Percentiles rank a stretch among this genome's conserved stretches.
These are phyloP conservation scores for Coelinius sp. DNA, from an alignment of 2,888 invertebrate genomes.

Conservation along the genomic window DNA sequence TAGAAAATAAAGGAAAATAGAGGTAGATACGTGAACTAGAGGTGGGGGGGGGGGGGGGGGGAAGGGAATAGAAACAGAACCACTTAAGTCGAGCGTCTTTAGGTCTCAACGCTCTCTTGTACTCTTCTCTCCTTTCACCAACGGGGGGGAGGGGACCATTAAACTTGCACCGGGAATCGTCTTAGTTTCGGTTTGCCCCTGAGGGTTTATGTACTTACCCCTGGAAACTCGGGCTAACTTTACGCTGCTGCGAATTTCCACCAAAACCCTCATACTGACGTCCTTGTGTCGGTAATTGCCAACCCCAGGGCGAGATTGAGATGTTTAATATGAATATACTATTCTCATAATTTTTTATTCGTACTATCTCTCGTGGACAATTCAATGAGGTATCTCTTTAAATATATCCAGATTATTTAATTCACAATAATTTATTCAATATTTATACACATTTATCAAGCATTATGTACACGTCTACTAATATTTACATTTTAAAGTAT, in stretches of 20 bases:
- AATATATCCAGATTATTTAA: background rate
- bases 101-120: constrained; percentile 55
- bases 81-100: constrained; percentile 63
- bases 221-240: constrained; percentile 57
- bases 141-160: constrained; percentile 57
- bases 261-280: constrained; percentile 35
- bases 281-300: constrained; percentile 49
- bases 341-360: constrained; percentile 3
- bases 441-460: constrained; percentile 64
- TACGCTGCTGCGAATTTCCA: constrained; percentile 36
- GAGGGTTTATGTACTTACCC: constrained; percentile 60
- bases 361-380: constrained; percentile 19
- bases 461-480: constrained; percentile 65
- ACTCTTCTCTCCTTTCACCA: constrained; percentile 33
- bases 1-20: constrained; percentile 29
- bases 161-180: constrained; percentile 60
- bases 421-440: constrained; percentile 66
- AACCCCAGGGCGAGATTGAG: constrained; percentile 34
- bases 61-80: constrained; percentile 43
- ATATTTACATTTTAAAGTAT: constrained; percentile 45
- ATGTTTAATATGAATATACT: background rate
- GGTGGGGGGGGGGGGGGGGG: background rate
- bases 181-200: constrained; percentile 57
- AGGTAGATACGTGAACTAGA: background rate
- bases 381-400: constrained; percentile 27